Evolutionary conservation across 1,140 invertebrate genomes (phyloP).

Genomic region (Nephila pilipes): DNA sequence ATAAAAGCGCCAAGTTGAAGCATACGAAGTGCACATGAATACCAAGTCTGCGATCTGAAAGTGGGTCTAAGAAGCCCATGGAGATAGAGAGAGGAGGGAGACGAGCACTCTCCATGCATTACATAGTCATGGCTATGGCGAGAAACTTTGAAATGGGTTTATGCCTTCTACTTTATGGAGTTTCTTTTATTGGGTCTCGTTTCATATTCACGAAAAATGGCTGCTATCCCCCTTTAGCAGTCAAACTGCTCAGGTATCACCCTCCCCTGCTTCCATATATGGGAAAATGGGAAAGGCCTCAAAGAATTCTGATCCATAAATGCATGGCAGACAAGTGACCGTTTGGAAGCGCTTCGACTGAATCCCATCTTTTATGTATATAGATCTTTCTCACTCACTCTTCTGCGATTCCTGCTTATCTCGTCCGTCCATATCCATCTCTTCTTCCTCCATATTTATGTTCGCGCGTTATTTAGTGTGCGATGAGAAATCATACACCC

Average conservation of each 20-base stretch:
- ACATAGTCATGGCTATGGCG: slow-evolving; percentile 61
- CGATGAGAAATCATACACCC: slow-evolving; percentile 32
- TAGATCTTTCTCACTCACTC: slow-evolving; percentile 67
- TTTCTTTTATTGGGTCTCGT: slow-evolving; percentile 75
- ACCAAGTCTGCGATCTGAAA: slow-evolving; percentile 28
- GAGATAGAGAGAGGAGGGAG: not conserved
- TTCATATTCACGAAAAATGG: slow-evolving; percentile 72
- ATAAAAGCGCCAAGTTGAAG: slow-evolving; percentile 44
- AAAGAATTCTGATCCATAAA: slow-evolving; percentile 72
- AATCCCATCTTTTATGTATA: slow-evolving; percentile 76
- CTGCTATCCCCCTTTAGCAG: not conserved
- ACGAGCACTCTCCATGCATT: slow-evolving; percentile 38
- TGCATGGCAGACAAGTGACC: slow-evolving; percentile 71
- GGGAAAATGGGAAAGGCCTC: not conserved
- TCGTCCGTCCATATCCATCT: slow-evolving; percentile 55
- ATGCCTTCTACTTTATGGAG: slow-evolving; percentile 72
- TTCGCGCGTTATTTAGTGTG: slow-evolving; percentile 50
- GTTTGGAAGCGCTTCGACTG: slow-evolving; percentile 65
- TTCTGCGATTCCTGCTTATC: slow-evolving; percentile 62
- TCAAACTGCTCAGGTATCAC: slow-evolving; percentile 53
- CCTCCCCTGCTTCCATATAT: slow-evolving; percentile 13
- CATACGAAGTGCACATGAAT: slow-evolving; percentile 57
- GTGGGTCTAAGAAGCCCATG: not conserved
- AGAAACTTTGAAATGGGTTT: slow-evolving; percentile 55
- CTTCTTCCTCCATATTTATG: slow-evolving; percentile 46